Evolutionary conservation across 1,140 invertebrate genomes (phyloP), one percentile per base, ranked within the genome.

Genomic region (Aphelinus certus): DNA sequence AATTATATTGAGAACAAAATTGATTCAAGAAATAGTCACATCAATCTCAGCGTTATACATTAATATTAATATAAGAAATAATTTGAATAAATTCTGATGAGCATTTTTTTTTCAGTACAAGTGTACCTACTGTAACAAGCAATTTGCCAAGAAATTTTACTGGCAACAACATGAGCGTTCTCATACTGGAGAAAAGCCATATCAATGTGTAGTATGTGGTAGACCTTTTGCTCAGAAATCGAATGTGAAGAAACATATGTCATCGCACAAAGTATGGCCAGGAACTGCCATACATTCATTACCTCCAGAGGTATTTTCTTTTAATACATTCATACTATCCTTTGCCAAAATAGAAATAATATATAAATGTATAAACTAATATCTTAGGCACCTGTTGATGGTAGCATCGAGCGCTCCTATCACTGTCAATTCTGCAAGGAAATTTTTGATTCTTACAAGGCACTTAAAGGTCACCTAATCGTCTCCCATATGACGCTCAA

Each of bases 241-340:
- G 78, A 92, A 93, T 81, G 89, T 93, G 3, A 91, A 92, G 77
- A 92, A 93, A 83, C 92, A 93, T 77, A 89, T 92, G 82, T 88
- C 90, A 9, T 92, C 91, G 63, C 92, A 93, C 81, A 93, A 92
- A 80, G 92, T 89, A 47, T 85, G 85, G 86, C 86, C 85, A 26
- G 85, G 86, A 70, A 86, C 85, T 53, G 84, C 85, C 1, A 87
- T 87, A 79, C 86, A 87, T 78, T 87, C 86, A 7, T 69, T 87
- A 71, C 86, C 86, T 42, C 85, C 86, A 7, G 86, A 87, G 73
- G 86, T 85, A 82, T 73, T 42, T 46, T 49, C 68, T 58, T 61
- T 70, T 68, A 62, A 65, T 67, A 53, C 1, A 60, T 74, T 68
- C 26, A 6, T 53, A 53, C 9, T 53, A 26, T 26, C 9, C 51